Evolutionary conservation across 2,888 invertebrate genomes (phyloP).

Genomic region (Drosophila testacea): DNA sequence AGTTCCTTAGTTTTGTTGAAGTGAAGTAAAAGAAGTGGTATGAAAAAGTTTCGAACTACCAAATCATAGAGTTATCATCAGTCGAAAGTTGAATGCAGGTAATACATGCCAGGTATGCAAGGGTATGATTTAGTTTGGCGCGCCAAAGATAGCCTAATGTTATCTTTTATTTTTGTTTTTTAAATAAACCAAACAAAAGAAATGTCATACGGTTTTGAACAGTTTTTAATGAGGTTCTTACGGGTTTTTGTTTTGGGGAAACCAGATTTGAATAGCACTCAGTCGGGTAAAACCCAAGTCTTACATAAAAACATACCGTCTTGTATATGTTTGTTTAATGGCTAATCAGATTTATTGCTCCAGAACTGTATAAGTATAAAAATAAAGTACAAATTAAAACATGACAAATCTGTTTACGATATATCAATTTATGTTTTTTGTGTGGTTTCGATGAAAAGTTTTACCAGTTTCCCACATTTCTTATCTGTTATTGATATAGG

Average conservation of each 20-base stretch:
- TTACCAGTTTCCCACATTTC: constrained; percentile 23
- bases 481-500: constrained; percentile 13
- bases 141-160: background rate
- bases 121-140: too few species aligned
- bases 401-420: background rate
- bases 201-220: constrained; percentile 49
- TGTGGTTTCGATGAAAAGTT: constrained; percentile 2
- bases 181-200: constrained; percentile 22
- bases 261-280: constrained; percentile 49
- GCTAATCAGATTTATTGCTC: constrained; percentile 35
- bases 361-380: constrained; percentile 11
- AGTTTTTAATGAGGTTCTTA: constrained; percentile 21
- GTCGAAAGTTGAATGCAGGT: too few species aligned
- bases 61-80: too few species aligned
- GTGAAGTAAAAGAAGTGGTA: too few species aligned
- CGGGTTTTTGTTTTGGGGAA: constrained; percentile 23
- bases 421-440: background rate
- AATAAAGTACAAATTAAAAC: constrained; percentile 21
- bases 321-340: background rate
- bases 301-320: constrained; percentile 18
- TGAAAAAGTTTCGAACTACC: too few species aligned
- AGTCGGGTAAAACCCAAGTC: constrained; percentile 44
- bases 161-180: constrained; percentile 3
- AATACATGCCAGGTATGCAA: too few species aligned
- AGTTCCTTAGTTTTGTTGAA: too few species aligned